Conservation (phyloP, 64 coral and sea anemone species). For the Pocillopora verrucosa region DNA sequence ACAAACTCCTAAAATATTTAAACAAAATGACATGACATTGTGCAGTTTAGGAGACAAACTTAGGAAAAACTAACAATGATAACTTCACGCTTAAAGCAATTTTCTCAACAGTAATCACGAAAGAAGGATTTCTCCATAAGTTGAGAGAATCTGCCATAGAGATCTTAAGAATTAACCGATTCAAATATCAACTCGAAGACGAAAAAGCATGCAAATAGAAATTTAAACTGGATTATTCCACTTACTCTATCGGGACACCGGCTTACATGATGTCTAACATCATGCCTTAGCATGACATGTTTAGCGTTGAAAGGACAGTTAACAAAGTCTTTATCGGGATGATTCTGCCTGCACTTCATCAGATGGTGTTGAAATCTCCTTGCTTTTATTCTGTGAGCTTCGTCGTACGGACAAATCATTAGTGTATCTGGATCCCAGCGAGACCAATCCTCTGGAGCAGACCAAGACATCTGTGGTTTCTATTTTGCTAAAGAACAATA, state of each 20-base stretch:
- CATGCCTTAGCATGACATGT: slow-evolving; percentile 66
- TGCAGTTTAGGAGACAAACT: no score
- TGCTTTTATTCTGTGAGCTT: slow-evolving; percentile 46
- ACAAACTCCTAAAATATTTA: no score
- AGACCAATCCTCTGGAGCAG: slow-evolving; percentile 76
- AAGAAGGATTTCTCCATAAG: no score
- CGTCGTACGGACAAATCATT: slow-evolving; percentile 67
- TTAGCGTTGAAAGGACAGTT: slow-evolving; percentile 89
- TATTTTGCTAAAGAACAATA: background rate
- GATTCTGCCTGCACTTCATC: slow-evolving; percentile 77
- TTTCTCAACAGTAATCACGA: no score
- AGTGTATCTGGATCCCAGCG: slow-evolving; percentile 78
- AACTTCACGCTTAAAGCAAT: no score
- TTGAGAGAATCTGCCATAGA: no score
- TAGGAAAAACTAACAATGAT: no score
- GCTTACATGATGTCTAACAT: slow-evolving; percentile 74
- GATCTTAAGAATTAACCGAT: no score
- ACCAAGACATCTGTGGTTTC: slow-evolving; percentile 63
- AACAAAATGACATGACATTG: no score
- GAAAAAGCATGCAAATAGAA: background rate
- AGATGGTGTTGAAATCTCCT: slow-evolving; percentile 84
- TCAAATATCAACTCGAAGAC: no score
- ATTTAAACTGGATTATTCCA: background rate
- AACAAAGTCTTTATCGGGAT: slow-evolving; percentile 87
- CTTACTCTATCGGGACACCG: slow-evolving; percentile 80